These are phyloP conservation scores for Drosophila dunni DNA, from an alignment of 1,140 invertebrate species.

Conservation along the genomic window DNA sequence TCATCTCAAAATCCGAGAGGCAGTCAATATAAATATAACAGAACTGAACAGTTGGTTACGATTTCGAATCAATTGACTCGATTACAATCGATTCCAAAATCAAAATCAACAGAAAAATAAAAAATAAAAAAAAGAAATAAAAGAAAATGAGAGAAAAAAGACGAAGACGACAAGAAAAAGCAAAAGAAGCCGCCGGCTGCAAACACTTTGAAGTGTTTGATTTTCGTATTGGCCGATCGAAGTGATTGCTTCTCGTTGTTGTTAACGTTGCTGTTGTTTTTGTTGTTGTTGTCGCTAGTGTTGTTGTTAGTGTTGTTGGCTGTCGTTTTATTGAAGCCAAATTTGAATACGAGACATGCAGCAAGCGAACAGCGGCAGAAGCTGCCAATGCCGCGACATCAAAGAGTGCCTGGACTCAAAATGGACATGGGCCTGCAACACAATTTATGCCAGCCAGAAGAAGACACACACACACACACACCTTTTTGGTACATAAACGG, in stretches of 20 bases:
- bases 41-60: constrained; percentile 66
- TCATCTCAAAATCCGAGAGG: constrained; percentile 46
- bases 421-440: constrained; percentile 80
- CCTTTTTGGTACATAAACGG: constrained; percentile 56
- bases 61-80: constrained; percentile 49
- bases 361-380: constrained; percentile 37
- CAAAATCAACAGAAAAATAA: constrained; percentile 30
- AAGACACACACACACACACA: constrained; percentile 32
- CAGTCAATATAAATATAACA: constrained; percentile 63
- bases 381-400: constrained; percentile 70
- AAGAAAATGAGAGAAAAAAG: constrained; percentile 3
- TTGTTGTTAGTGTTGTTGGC: constrained; percentile 65
- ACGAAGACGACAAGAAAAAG: constrained; percentile 31
- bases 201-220: constrained; percentile 80
- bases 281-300: constrained; percentile 42
- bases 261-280: constrained; percentile 30
- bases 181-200: constrained; percentile 76
- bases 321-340: constrained; percentile 83
- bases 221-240: constrained; percentile 78
- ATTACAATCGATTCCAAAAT: constrained; percentile 17
- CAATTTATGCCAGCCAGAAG: constrained; percentile 72
- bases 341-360: constrained; percentile 79
- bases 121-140: constrained; percentile 41
- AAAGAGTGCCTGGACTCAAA: constrained; percentile 82
- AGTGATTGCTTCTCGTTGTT: constrained; percentile 36